These are phyloP conservation scores for Phyllopteryx taeniolatus DNA, from an alignment of 2,113 vertebrate species.

Conservation along the genomic window DNA sequence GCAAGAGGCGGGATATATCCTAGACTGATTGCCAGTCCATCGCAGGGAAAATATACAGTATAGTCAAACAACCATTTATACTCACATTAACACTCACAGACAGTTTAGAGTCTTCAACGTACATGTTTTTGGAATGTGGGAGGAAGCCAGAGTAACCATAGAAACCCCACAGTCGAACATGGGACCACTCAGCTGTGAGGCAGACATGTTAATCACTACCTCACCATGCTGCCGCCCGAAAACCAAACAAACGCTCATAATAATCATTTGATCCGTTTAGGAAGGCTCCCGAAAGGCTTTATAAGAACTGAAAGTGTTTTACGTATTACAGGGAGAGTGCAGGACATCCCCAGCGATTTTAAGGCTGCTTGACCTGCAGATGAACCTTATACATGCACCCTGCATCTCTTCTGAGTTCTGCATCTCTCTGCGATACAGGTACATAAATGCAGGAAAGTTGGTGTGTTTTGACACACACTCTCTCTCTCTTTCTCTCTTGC, in stretches of 20 bases:
- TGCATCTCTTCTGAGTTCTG: neutral
- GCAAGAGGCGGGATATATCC: too few species aligned
- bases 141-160: neutral
- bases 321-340: neutral
- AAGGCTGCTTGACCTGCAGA: neutral
- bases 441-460: constrained; percentile 20
- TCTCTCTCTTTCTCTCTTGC: constrained; percentile 65
- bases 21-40: too few species aligned
- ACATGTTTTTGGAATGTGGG: neutral
- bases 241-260: neutral
- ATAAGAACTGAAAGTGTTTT: neutral
- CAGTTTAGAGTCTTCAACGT: neutral
- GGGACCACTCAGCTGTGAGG: too few species aligned
- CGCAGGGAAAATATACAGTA: too few species aligned
- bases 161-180: too few species aligned
- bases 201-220: too few species aligned
- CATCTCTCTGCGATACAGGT: neutral
- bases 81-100: neutral
- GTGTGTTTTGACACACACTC: constrained; percentile 42
- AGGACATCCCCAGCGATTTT: neutral
- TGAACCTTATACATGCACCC: neutral
- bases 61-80: neutral
- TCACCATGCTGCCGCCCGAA: too few species aligned
- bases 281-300: neutral
- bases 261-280: neutral